These are phyloP conservation scores for Mesitornis unicolor DNA, from an alignment of 2,113 vertebrate genomes.

Conservation along the genomic window DNA sequence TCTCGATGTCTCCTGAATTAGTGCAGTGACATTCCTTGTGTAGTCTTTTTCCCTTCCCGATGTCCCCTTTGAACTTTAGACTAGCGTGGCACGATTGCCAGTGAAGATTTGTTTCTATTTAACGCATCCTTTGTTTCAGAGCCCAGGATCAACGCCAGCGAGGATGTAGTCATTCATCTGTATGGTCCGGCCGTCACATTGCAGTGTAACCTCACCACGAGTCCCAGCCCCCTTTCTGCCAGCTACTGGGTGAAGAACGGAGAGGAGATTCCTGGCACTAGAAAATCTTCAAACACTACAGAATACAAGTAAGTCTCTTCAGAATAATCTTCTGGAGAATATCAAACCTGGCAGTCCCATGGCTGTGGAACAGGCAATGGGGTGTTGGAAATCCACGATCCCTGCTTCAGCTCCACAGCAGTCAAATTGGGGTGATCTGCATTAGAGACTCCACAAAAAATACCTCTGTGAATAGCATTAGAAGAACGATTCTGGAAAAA, in stretches of 20 bases:
- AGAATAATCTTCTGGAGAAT: not conserved
- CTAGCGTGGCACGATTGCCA: not conserved
- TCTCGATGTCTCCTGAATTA: conserved; percentile 57
- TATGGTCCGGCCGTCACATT: conserved; percentile 70
- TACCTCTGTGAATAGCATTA: rapidly evolving
- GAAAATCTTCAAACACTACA: conserved; percentile 75
- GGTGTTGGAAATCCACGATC: not conserved
- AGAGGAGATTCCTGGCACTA: conserved; percentile 81
- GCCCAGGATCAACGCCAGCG: conserved; percentile 89
- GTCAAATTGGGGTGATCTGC: not conserved
- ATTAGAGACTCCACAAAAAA: not conserved
- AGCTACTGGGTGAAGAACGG: conserved; percentile 97
- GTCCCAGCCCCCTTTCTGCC: conserved; percentile 77
- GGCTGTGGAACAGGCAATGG: not conserved
- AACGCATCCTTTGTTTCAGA: conserved; percentile 81
- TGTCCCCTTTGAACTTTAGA: conserved; percentile 30
- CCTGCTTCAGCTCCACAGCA: not conserved
- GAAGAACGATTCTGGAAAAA: not conserved
- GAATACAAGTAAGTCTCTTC: conserved; percentile 81
- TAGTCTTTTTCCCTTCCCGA: conserved; percentile 62
- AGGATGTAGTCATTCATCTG: conserved; percentile 79
- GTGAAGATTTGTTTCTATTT: conserved; percentile 31
- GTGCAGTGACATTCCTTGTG: conserved; percentile 66
- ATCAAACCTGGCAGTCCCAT: rapidly evolving
- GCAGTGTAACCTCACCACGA: conserved; percentile 92